These are phyloP conservation scores for Chrysomela aeneicollis DNA, from an alignment of 2,888 invertebrate species.

Conservation along the genomic window DNA sequence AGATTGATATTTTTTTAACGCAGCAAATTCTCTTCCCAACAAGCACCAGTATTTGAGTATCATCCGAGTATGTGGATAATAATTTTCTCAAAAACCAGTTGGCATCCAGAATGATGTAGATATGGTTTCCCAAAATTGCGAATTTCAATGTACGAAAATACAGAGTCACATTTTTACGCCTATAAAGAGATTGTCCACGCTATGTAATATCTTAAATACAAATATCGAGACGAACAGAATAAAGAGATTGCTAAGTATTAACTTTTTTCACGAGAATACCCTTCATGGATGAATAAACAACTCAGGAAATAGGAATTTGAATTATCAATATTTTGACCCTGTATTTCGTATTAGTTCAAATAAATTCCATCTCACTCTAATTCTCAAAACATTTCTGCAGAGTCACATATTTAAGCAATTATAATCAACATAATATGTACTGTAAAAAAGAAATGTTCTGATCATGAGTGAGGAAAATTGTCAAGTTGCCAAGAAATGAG, in stretches of 20 bases:
- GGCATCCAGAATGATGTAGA: not conserved
- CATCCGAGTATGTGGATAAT: not conserved
- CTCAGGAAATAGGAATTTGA: no score
- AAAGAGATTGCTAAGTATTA: no score
- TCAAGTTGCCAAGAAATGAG: conserved; percentile 16
- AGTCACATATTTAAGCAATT: not conserved
- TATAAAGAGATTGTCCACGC: not conserved
- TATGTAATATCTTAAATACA: not conserved
- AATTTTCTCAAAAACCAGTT: not conserved
- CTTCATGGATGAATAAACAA: no score
- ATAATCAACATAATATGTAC: not conserved
- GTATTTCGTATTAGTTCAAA: not conserved
- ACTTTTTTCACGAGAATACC: no score
- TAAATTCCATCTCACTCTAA: not conserved
- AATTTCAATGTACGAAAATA: not conserved
- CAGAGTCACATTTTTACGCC: not conserved
- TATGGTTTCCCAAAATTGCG: not conserved
- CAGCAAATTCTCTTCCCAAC: no score
- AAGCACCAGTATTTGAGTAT: no score
- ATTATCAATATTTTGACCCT: not conserved
- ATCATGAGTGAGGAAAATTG: conserved; percentile 20
- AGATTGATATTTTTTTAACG: no score
- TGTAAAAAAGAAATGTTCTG: not conserved
- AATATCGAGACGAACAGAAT: not conserved
- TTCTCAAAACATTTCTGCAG: not conserved